Base-by-base conservation (phyloP, 1,140 invertebrate genomes). In the Drosophila nigrodunni region DNA sequence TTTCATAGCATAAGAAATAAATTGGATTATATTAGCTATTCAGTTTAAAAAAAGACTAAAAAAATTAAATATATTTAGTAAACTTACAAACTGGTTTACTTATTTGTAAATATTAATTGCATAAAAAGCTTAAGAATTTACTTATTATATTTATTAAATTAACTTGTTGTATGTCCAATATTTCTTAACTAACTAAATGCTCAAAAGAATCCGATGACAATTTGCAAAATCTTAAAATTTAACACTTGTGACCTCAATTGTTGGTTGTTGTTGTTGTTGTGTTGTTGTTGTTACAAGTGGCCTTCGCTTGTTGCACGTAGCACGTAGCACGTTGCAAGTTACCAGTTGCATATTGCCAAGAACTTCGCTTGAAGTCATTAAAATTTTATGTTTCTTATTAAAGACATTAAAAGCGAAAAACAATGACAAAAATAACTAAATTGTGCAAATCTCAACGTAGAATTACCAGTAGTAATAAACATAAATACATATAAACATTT, bases 391-490 rank as follows among this genome's bases (percentile, higher is more conserved):
- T 66, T 35, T 57, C 11, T 35, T 6, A 21, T 49, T 50, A 62
- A 35, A 62, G 30, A 64, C 34, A 39, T 54, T 37, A 52, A 52
- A n/a, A 52, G 34, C n/a, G 15, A 2, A 39, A 39, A 39, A 37
- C 25, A 55, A 47, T 37, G 0, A 50, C 3, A 13, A 49, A 34
- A 61, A 43, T 58, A 39, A 43, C 54, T 43, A 4, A 54, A 34
- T 54, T 52, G 18, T 41, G 59, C 43, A 55, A 11, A 41, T 58
- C 37, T 21, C 5, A n/a, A 43, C 41, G 13, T 25, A 47, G 39
- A 46, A 43, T 79, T 72, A 25, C 44, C 43, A 49, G 54, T 55
- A 55, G 50, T 74, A 74, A 78, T 59, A 44, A 60, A 21, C 18
- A 21, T 21, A 21, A 21, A 21, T 21, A 21, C 2, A 21, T 21